Conservation (phyloP, 2,888 invertebrate genomes). For the Ormyrus nitidulus region DNA sequence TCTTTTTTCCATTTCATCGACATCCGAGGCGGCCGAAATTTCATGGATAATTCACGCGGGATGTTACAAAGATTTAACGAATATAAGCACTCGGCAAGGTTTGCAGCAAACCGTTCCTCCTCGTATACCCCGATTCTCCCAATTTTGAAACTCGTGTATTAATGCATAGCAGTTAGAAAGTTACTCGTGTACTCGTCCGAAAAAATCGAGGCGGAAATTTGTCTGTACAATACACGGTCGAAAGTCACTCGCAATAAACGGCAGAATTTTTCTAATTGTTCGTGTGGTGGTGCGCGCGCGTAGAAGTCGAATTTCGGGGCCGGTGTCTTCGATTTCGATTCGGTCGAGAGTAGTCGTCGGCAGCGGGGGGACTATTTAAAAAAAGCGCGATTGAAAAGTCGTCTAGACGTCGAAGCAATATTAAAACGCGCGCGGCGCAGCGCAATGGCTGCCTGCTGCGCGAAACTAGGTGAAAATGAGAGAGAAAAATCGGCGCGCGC, state of each 20-base stretch:
- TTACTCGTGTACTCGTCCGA: background rate
- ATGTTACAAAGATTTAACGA: background rate
- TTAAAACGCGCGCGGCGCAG: background rate
- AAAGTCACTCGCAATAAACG: too few relatives aligned
- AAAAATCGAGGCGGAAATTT: background rate
- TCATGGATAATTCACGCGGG: conserved; percentile 4
- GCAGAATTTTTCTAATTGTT: background rate
- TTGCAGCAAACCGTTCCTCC: background rate
- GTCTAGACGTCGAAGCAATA: conserved; percentile 11
- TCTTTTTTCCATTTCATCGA: conserved; percentile 25
- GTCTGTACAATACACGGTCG: background rate
- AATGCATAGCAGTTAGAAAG: background rate
- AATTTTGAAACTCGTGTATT: background rate
- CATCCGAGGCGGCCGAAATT: background rate
- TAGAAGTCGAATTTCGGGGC: conserved; percentile 1
- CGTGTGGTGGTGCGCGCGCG: background rate
- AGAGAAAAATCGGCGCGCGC: background rate
- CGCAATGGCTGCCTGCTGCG: too few relatives aligned
- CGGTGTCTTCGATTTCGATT: too few relatives aligned
- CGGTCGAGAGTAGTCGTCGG: background rate
- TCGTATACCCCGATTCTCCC: background rate
- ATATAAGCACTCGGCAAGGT: conserved; percentile 2
- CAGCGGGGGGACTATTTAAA: background rate
- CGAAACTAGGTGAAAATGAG: background rate
- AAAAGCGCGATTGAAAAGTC: background rate